These are phyloP conservation scores for Drosophila melanosoma DNA, from an alignment of 2,888 invertebrate genomes.

Conservation along the genomic window DNA sequence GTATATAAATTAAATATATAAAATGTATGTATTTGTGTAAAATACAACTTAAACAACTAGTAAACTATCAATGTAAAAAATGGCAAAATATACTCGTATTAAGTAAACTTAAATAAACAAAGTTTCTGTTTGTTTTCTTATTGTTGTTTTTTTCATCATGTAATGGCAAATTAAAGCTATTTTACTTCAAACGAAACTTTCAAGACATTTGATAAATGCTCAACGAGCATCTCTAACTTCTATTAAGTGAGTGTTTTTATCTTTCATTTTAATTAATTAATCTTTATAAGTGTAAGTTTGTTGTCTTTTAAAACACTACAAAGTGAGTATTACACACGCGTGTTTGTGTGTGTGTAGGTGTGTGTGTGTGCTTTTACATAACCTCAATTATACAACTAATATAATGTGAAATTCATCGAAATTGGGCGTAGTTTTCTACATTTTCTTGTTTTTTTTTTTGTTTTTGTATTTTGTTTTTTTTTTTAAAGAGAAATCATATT, in stretches of 20 bases:
- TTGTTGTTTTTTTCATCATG: constrained; percentile 26
- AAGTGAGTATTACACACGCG: constrained; percentile 41
- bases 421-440: constrained; percentile 43
- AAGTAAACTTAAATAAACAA: constrained; percentile 59
- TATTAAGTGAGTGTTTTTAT: constrained; percentile 37
- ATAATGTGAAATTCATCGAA: constrained; percentile 60
- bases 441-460: constrained; percentile 22
- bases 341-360: constrained; percentile 26
- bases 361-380: constrained; percentile 53
- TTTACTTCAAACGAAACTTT: constrained; percentile 58
- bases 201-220: constrained; percentile 60
- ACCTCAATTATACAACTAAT: constrained; percentile 66
- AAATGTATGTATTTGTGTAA: constrained; percentile 22
- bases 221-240: constrained; percentile 32
- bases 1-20: constrained; percentile 51
- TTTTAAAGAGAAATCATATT: constrained; percentile 83
- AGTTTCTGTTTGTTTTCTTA: constrained; percentile 29
- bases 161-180: constrained; percentile 83
- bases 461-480: constrained; percentile 49
- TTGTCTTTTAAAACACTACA: constrained; percentile 41
- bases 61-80: constrained; percentile 46
- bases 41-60: constrained; percentile 55
- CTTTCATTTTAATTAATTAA: constrained; percentile 11
- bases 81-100: constrained; percentile 63
- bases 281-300: constrained; percentile 29